phyloP scores from a whole-genome alignment of 2,888 invertebrate genomes.

The Pomacea canaliculata region DNA sequence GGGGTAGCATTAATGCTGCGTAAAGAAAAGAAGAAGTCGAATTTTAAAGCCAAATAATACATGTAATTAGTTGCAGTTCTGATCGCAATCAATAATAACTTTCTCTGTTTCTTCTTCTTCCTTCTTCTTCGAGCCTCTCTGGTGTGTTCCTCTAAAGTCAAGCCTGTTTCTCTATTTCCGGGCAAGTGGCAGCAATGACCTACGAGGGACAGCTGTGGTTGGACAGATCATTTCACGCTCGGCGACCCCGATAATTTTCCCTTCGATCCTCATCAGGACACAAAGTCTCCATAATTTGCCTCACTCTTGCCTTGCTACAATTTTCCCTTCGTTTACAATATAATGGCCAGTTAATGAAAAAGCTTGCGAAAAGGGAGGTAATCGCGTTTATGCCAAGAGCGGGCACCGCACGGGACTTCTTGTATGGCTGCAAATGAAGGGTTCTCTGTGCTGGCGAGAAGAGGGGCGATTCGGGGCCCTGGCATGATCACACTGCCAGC shows the following conservation, averaged over 20 bases:
- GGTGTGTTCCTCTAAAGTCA: not conserved
- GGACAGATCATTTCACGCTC: slow-evolving; percentile 23
- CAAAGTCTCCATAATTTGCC: slow-evolving; percentile 22
- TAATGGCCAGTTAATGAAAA: slow-evolving; percentile 26
- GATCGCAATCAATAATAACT: not conserved
- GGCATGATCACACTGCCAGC: not conserved
- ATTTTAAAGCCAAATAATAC: too few relatives aligned
- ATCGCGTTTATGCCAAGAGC: slow-evolving; percentile 25
- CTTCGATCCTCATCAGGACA: slow-evolving; percentile 18
- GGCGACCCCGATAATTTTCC: slow-evolving; percentile 16
- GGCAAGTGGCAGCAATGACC: too few relatives aligned
- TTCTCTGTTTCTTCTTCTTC: slow-evolving; percentile 6
- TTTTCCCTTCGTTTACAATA: slow-evolving; percentile 28
- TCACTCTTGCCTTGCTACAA: slow-evolving; percentile 15
- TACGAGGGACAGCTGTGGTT: slow-evolving; percentile 23
- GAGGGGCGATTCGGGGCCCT: slow-evolving; percentile 4
- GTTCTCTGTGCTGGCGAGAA: slow-evolving; percentile 8
- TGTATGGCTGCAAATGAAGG: slow-evolving; percentile 27
- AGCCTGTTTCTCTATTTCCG: not conserved
- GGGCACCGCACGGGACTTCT: slow-evolving; percentile 4
- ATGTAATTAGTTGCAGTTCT: too few relatives aligned
- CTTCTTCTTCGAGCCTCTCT: not conserved
- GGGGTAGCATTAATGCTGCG: too few relatives aligned
- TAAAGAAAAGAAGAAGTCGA: too few relatives aligned
- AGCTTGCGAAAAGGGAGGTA: slow-evolving; percentile 26